phyloP scores from a whole-genome alignment of 2,797 vertebrate species.

The Cygnus olor region DNA sequence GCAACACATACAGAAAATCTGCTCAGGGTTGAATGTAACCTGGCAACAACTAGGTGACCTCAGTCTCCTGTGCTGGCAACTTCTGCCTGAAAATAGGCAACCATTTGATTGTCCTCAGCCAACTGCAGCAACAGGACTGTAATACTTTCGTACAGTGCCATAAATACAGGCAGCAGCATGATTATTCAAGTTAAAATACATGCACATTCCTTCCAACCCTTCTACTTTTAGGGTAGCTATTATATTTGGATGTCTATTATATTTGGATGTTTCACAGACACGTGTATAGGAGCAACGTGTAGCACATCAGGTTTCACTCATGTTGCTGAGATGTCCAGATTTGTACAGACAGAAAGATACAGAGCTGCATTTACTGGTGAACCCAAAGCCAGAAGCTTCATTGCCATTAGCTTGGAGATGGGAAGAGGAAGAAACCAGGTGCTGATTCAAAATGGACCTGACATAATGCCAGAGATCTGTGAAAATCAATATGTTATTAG shows the following conservation, averaged over 20 bases:
- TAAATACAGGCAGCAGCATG: background rate
- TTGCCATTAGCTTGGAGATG: background rate
- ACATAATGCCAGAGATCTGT: conserved; percentile 63
- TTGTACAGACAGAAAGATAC: background rate
- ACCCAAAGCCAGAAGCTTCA: background rate
- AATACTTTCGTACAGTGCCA: background rate
- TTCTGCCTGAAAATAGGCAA: background rate
- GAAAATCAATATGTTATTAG: conserved; percentile 70
- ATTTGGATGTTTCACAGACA: background rate
- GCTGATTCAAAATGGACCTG: conserved; percentile 48
- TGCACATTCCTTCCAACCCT: background rate
- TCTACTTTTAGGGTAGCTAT: background rate
- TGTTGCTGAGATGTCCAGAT: background rate
- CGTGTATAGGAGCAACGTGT: background rate
- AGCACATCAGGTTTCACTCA: background rate
- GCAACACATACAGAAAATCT: background rate
- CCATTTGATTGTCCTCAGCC: background rate
- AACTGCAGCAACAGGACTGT: background rate
- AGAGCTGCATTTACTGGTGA: background rate
- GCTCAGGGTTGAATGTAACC: background rate
- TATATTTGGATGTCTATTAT: background rate
- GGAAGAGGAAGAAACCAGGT: conserved; percentile 22
- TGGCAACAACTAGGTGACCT: background rate
- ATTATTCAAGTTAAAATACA: background rate
- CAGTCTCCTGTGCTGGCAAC: background rate